Evolutionary conservation across 2,113 vertebrate species (phyloP).

Genomic region (Oncorhynchus tshawytscha): DNA sequence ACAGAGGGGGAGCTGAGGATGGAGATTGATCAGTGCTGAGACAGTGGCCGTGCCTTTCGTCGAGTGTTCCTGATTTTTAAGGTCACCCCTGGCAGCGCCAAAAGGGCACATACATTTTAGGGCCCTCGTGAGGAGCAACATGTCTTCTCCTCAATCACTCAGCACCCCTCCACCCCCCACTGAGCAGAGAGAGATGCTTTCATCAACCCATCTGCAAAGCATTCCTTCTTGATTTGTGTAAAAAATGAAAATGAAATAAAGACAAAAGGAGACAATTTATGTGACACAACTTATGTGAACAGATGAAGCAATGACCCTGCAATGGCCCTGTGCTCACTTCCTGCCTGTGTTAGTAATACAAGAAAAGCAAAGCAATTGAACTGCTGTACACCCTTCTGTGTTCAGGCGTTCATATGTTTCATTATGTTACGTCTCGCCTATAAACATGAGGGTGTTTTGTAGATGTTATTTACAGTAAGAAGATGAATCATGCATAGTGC

Average conservation of each 20-base stretch:
- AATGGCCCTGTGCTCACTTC: too few relatives aligned
- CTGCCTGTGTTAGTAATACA: background rate
- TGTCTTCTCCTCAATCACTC: constrained; percentile 49
- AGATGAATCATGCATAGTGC: background rate
- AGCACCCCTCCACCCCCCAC: constrained; percentile 43
- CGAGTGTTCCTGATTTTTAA: constrained; percentile 65
- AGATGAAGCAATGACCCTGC: constrained; percentile 13
- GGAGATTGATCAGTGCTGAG: constrained; percentile 64
- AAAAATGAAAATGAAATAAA: constrained; percentile 64
- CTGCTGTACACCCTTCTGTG: background rate
- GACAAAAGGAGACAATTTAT: background rate
- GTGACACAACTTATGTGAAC: constrained; percentile 44
- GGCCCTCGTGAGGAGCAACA: constrained; percentile 61
- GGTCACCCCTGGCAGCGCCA: constrained; percentile 71
- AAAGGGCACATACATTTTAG: constrained; percentile 77
- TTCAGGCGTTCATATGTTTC: too few relatives aligned
- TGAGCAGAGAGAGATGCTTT: constrained; percentile 49
- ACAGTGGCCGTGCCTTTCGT: constrained; percentile 50
- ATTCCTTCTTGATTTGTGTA: constrained; percentile 65
- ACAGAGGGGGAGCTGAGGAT: constrained; percentile 39
- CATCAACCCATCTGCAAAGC: constrained; percentile 59
- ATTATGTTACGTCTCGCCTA: background rate
- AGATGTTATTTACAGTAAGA: background rate
- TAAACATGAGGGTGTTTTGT: background rate
- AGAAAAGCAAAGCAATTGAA: background rate